A percentile compares a stretch with the other conserved stretches of the same genome.
Conservation (phyloP, 35 echinoderm and acorn worm genomes). For the Holothuria glaberrima region DNA sequence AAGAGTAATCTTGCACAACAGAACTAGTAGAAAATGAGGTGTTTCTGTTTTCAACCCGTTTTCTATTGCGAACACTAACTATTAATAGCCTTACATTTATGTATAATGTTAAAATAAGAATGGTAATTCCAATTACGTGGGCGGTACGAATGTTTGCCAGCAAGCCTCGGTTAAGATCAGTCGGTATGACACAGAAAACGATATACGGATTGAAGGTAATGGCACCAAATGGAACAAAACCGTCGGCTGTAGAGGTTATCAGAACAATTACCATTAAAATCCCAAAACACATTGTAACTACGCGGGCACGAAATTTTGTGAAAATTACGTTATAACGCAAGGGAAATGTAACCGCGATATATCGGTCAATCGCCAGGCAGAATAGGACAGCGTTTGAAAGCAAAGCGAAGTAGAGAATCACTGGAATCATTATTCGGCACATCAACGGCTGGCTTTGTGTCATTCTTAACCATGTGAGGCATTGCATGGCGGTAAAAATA, state of each 20-base stretch:
- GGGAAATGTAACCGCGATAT: conserved; percentile 21
- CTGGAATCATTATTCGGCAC: not conserved
- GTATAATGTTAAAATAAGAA: not conserved
- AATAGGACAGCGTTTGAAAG: conserved; percentile 13
- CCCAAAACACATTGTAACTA: not conserved
- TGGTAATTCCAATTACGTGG: not conserved
- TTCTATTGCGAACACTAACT: no score
- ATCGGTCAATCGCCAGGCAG: conserved; percentile 30
- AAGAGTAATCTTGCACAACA: no score
- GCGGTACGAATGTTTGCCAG: not conserved
- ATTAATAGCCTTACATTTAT: not conserved
- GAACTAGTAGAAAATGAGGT: no score
- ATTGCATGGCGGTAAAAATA: not conserved
- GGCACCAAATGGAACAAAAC: not conserved
- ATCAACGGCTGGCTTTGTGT: not conserved
- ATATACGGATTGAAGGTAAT: not conserved
- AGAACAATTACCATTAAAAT: not conserved
- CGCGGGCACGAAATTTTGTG: not conserved
- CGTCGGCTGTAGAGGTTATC: not conserved
- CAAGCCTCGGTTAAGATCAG: not conserved
- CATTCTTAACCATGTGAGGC: not conserved
- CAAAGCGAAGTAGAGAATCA: not conserved
- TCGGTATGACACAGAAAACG: not conserved
- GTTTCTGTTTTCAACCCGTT: no score
- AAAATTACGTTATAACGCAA: conserved; percentile 2